Conservation (phyloP, 2,113 vertebrate species). For the Pteropus alecto region DNA sequence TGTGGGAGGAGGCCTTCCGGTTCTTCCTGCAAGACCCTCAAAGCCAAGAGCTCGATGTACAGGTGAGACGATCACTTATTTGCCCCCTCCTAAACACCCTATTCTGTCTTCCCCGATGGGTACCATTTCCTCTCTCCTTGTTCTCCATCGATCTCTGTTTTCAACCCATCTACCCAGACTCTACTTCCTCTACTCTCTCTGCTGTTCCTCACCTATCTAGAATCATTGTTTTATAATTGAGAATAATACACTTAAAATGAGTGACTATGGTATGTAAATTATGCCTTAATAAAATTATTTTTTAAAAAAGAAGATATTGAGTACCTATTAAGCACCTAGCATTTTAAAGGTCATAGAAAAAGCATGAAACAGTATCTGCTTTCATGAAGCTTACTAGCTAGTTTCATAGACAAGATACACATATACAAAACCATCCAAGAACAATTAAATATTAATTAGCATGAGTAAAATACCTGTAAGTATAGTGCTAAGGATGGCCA, state of each 20-base stretch:
- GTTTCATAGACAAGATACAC: neutral
- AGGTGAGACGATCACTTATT: conserved; percentile 77
- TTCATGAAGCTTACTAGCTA: neutral
- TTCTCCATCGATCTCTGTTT: neutral
- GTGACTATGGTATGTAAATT: neutral
- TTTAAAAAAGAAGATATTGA: neutral
- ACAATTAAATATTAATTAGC: neutral
- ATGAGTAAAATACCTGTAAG: neutral
- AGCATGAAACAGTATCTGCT: neutral
- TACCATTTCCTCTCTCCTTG: neutral
- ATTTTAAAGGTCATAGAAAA: neutral
- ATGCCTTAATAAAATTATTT: neutral
- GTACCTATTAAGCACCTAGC: neutral
- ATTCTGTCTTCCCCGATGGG: neutral
- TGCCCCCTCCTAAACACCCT: too few species aligned
- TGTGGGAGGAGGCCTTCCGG: conserved; percentile 93
- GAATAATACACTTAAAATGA: conserved; percentile 25
- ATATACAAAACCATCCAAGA: neutral
- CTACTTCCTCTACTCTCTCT: neutral
- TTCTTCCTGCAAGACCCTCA: conserved; percentile 93
- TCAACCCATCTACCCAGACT: neutral
- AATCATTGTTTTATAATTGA: neutral
- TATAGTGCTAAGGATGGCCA: neutral
- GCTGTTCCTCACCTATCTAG: neutral
- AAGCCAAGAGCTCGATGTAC: conserved; percentile 90